Evolutionary conservation across 1,140 invertebrate genomes (phyloP).

Genomic region (Caenorhabditis briggsae): DNA sequence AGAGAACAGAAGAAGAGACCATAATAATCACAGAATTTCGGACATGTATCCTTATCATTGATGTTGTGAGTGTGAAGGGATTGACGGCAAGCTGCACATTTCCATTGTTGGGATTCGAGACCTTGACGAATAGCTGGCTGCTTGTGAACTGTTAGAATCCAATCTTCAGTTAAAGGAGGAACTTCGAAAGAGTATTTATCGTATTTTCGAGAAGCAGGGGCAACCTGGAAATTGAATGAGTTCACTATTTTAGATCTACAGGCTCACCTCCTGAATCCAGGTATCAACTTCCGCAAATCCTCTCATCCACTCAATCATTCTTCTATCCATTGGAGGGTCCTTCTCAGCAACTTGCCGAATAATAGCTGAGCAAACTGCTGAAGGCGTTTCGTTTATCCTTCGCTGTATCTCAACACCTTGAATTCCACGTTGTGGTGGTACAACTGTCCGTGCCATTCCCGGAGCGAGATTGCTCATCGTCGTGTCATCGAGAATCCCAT

Average conservation of each 20-base stretch:
- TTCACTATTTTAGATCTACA: neutral
- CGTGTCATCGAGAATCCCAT: constrained; percentile 14
- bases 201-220: constrained; percentile 8
- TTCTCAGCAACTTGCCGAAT: constrained; percentile 22
- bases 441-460: constrained; percentile 9
- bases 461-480: neutral
- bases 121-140: constrained; percentile 20
- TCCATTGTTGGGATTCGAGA: constrained; percentile 37
- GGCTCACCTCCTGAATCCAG: neutral
- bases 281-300: constrained; percentile 44
- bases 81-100: constrained; percentile 28
- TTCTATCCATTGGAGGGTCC: neutral
- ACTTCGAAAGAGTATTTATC: constrained; percentile 35
- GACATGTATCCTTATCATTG: constrained; percentile 68
- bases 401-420: constrained; percentile 23
- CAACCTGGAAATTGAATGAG: constrained; percentile 1
- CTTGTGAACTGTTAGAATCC: constrained; percentile 19
- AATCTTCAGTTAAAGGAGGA: constrained; percentile 7
- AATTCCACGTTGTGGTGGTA: constrained; percentile 1
- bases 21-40: constrained; percentile 80
- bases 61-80: constrained; percentile 29
- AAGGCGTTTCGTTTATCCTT: constrained; percentile 6
- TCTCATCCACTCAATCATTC: constrained; percentile 45
- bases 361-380: neutral
- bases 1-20: constrained; percentile 80